Evolutionary conservation across 1,140 invertebrate species (phyloP).

Genomic region (Panulirus ornatus): DNA sequence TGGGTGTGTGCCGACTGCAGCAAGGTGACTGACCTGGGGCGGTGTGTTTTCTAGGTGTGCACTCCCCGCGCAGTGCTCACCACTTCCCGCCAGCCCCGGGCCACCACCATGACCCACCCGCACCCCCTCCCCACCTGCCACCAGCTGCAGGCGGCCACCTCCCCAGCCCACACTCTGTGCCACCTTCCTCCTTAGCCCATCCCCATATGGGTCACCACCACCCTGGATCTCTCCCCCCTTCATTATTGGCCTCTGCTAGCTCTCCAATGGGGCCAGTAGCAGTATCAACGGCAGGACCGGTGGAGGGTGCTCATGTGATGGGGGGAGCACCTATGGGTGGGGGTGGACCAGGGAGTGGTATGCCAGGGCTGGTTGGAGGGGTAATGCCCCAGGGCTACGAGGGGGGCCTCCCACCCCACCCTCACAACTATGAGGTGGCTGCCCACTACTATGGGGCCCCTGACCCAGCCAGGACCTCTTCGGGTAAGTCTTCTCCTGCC

Average conservation of each 20-base stretch:
- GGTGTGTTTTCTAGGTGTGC: conserved; percentile 73
- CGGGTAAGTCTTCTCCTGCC: conserved; percentile 70
- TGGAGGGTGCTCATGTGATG: conserved; percentile 62
- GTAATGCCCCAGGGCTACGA: conserved; percentile 68
- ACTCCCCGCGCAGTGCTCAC: conserved; percentile 71
- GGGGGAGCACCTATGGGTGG: conserved; percentile 65
- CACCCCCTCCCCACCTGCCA: conserved; percentile 68
- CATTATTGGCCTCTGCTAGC: conserved; percentile 49
- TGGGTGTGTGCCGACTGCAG: conserved; percentile 66
- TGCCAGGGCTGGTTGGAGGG: conserved; percentile 70
- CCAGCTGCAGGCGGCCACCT: conserved; percentile 61
- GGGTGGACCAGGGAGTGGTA: conserved; percentile 59
- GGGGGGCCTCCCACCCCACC: conserved; percentile 69
- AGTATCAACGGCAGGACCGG: conserved; percentile 52
- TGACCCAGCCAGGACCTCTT: conserved; percentile 70
- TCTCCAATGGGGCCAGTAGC: conserved; percentile 49
- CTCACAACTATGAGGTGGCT: conserved; percentile 72
- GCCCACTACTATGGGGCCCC: conserved; percentile 72
- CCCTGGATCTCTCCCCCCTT: conserved; percentile 50
- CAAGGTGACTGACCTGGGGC: conserved; percentile 68
- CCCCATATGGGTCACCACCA: conserved; percentile 66
- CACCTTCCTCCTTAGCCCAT: conserved; percentile 64
- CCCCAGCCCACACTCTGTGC: conserved; percentile 62
- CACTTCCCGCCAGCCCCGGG: conserved; percentile 65
- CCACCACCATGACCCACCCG: conserved; percentile 68